Conservation (phyloP, 2,113 vertebrate genomes). For the Cisticola juncidis region DNA sequence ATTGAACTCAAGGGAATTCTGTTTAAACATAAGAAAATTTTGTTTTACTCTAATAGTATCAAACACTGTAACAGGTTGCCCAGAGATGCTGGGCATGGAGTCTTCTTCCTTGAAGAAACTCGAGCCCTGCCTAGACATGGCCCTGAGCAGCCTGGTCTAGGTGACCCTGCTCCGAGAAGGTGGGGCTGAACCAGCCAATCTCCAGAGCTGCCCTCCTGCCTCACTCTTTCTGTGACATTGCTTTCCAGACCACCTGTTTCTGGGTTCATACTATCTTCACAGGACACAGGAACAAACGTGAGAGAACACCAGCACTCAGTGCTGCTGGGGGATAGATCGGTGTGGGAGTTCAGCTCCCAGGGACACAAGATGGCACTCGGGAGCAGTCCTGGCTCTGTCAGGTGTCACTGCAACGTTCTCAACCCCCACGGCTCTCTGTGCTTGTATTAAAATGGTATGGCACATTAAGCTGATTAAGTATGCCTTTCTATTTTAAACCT, state of each 20-base stretch:
- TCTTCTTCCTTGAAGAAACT: not conserved
- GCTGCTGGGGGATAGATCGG: not conserved
- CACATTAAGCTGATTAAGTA: not conserved
- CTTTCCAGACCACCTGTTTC: not conserved
- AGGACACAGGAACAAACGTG: not conserved
- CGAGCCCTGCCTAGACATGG: not conserved
- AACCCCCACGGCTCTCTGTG: not conserved
- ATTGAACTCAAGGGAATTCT: not conserved
- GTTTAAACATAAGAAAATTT: not conserved
- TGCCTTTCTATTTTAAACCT: not conserved
- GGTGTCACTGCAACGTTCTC: not conserved
- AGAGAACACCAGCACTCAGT: no score
- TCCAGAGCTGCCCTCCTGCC: not conserved
- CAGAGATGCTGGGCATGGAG: not conserved
- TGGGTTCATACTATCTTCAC: not conserved
- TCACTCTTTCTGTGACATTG: not conserved
- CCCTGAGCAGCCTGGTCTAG: not conserved
- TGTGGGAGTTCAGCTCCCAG: not conserved
- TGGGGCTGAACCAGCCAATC: not conserved
- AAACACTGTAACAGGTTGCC: not conserved
- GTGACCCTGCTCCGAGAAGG: not conserved
- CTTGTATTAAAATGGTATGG: not conserved
- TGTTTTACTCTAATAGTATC: not conserved
- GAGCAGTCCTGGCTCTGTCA: not conserved
- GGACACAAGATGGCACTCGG: conserved; percentile 38